These are phyloP conservation scores for Catagonus wagneri DNA, from an alignment of 2,113 vertebrate genomes.

Conservation along the genomic window DNA sequence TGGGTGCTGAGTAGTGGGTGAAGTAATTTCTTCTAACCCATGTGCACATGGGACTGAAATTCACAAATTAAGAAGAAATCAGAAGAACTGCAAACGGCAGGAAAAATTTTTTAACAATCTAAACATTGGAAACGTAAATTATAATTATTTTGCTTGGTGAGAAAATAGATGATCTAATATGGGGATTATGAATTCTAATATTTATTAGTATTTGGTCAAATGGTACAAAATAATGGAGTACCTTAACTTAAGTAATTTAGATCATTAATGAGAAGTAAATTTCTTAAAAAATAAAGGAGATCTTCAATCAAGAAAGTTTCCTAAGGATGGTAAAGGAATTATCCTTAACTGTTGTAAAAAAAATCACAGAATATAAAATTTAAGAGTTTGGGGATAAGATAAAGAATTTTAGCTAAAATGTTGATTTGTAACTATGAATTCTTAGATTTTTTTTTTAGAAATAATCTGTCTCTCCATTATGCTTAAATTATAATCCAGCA, in stretches of 20 bases:
- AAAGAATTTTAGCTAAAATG: background rate
- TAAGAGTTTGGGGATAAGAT: background rate
- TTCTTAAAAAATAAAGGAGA: background rate
- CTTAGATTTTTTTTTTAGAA: background rate
- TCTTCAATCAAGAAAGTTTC: background rate
- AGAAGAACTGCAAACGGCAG: background rate
- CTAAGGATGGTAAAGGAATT: background rate
- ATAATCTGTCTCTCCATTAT: background rate
- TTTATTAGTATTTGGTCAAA: background rate
- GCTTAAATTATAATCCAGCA: background rate
- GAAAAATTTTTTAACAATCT: background rate
- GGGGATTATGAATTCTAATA: background rate
- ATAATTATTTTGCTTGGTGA: background rate
- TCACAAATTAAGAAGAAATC: background rate
- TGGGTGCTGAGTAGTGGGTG: too few relatives aligned
- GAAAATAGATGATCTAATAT: background rate
- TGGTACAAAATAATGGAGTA: background rate
- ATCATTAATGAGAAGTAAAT: background rate
- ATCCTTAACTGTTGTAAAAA: background rate
- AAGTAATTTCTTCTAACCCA: background rate
- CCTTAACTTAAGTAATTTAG: background rate
- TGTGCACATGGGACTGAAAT: background rate
- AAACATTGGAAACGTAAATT: background rate
- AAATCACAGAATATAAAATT: background rate
- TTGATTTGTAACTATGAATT: constrained; percentile 15